Evolutionary conservation across 1,140 invertebrate species (phyloP), one percentile per base, ranked within the genome.

Genomic region (Drosophila azteca): DNA sequence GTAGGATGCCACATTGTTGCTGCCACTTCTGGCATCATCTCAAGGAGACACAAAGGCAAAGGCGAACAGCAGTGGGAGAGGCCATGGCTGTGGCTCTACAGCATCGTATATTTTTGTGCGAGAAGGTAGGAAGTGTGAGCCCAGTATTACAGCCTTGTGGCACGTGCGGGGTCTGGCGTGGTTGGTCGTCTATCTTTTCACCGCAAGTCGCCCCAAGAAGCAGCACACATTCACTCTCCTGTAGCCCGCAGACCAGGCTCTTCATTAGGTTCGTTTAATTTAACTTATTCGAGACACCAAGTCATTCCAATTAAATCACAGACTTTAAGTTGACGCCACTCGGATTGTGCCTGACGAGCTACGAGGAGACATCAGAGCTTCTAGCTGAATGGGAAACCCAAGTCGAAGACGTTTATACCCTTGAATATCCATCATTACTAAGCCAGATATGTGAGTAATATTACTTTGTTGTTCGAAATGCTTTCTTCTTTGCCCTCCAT

Each of bases 261-360:
- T 79, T 84, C 71, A 83, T 84, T 82, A 79, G 63, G 60, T 69
- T 83, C 77, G 70, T 84, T 82, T 83, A 82, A 79, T 79, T 84
- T 71, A 83, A 79, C 66, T 84, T 79, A 67, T 73, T 73, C 52
- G 63, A 71, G 60, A 50, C 57, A 44, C 44, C 53, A 26, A 43
- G 59, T 35, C 59, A 73, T 63, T 60, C 35, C 60, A 79, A 83
- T 83, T 83, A 83, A 84, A 77, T 79, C 76, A 54, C 70, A 59
- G 50, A 58, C 50, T 69, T 65, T 61, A 55, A 57, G 58, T 43
- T 39, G 35, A 39, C 35, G 3, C 35, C 35, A 39, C 8, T 35
- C 54, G 51, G 48, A n/a, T 73, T 41, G 29, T 44, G 43, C 48
- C 51, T 43, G 48, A 53, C 39, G 43, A 31, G 15, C 49, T 48